Evolutionary conservation across 1,140 invertebrate species (phyloP), one percentile per base, ranked within the genome.

Genomic region (Octopus sinensis): DNA sequence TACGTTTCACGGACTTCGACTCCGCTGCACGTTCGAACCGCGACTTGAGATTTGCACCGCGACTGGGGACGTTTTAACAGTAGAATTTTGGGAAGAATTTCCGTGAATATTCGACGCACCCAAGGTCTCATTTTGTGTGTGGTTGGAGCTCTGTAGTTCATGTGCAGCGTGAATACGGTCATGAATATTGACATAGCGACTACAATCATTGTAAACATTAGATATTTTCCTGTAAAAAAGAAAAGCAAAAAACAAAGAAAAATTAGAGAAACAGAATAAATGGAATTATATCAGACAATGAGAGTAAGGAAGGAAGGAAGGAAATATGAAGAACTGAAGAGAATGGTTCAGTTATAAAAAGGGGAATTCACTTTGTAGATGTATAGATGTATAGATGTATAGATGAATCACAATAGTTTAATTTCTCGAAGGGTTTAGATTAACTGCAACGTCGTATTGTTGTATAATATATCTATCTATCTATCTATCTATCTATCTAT

Each of bases 1-100:
- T 43, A 84, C 77, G 13, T 82, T 77, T 95, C 94, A 86, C 94
- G 91, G 54, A 95, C 91, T 87, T 96, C 95, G 73, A 95, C 92
- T 76, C 95, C 95, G 86, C 95, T 95, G 88, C 94, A 95, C 52
- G 94, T 95, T 86, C 94, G 92, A 30, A 95, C 93, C 92, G 95
- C 93, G 51, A 95, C 93, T 75, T 84, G 85, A 4, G 79, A 82
- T 53, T n/a, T 81, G n/a, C 84, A 56, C n/a, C 83, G 79, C 77
- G 82, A 73, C 73, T 84, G 80, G 56, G 90, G 90, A 53, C 89
- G 86, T 82, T 86, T 86, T 90, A 91, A 91, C 80, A 90, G 84
- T 53, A 91, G 83, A 54, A 91, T 84, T 77, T 86, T 82, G 9
- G 91, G 91, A 43, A 91, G 84, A 79, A 91, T 88, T 79, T 91